A percentile compares a stretch with the other conserved stretches of the same genome.
Conservation (phyloP, 2,797 vertebrate genomes). For the Cynopterus sphinx region DNA sequence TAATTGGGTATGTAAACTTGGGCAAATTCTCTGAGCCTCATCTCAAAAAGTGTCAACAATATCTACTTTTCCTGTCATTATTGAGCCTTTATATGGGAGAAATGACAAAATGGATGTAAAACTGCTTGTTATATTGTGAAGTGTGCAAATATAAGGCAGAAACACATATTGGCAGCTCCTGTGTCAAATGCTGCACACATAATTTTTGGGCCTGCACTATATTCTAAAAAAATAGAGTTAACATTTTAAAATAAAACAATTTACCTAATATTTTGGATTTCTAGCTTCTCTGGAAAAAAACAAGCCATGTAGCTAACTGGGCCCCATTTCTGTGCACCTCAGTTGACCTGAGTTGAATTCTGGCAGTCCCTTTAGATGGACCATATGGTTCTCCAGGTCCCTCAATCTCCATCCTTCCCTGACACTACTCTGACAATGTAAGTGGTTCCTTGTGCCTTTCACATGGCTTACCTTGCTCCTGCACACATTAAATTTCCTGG, state of each 20-base stretch:
- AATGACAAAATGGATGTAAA: background rate
- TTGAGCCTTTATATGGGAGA: background rate
- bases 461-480: background rate
- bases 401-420: background rate
- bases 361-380: background rate
- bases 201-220: background rate
- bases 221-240: constrained; percentile 23
- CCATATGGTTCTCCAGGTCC: accelerated
- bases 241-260: background rate
- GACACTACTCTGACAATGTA: background rate
- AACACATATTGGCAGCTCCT: background rate
- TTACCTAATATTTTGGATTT: background rate
- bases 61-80: background rate
- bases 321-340: background rate
- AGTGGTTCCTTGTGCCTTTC: background rate
- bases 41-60: background rate
- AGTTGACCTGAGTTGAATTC: background rate
- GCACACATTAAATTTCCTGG: background rate
- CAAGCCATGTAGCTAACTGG: background rate
- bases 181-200: background rate
- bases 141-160: background rate
- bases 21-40: background rate
- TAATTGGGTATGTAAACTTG: background rate
- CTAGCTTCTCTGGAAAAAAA: constrained; percentile 29
- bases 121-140: background rate